These are phyloP conservation scores for Acleris literana DNA, from an alignment of 2,888 invertebrate genomes.

Conservation along the genomic window DNA sequence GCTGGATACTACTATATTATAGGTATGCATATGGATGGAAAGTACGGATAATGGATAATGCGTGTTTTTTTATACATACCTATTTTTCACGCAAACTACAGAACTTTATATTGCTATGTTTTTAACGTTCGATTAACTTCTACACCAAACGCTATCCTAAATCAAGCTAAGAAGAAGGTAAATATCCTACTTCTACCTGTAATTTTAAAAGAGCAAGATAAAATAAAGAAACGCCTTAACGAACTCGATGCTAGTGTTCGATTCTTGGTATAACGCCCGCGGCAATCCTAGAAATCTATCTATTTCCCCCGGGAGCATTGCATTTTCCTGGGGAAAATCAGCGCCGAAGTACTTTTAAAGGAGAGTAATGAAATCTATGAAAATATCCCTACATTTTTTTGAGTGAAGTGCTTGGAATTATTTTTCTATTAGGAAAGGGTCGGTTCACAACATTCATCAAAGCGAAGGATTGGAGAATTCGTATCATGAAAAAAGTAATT, in stretches of 20 bases:
- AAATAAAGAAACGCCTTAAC: constrained; percentile 22
- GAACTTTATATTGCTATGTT: no score
- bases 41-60: no score
- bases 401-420: constrained; percentile 1
- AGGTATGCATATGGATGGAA: no score
- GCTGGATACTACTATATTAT: no score
- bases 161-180: background rate
- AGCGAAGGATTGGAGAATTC: constrained; percentile 30
- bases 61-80: no score
- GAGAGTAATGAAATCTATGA: no score
- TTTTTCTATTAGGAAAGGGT: constrained; percentile 18
- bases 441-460: constrained; percentile 14
- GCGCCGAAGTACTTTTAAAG: constrained; percentile 1
- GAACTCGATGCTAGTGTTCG: constrained; percentile 15
- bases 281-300: constrained; percentile 26
- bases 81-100: no score
- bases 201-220: constrained; percentile 4
- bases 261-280: constrained; percentile 14
- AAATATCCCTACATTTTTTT: no score
- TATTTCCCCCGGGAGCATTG: constrained; percentile 22
- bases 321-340: constrained; percentile 16
- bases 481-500: constrained; percentile 29
- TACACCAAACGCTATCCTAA: background rate
- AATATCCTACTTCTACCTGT: background rate
- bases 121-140: no score